A percentile compares a stretch with the other conserved stretches of the same genome.
Evolutionary conservation across 2,888 invertebrate species (phyloP).

Genomic region (Diarsia mendica): DNA sequence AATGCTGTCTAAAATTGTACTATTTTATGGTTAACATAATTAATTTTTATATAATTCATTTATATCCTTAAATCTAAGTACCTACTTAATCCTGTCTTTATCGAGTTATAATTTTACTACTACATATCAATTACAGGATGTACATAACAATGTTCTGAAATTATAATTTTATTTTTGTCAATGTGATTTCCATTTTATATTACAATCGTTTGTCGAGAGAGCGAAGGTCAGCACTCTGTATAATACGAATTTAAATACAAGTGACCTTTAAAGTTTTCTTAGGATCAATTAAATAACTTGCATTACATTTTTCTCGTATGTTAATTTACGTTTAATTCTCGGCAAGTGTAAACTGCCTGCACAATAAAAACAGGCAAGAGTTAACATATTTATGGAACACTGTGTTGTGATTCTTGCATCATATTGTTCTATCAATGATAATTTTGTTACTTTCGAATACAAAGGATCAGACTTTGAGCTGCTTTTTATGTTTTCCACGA

Average conservation of each 20-base stretch:
- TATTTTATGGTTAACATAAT: slow-evolving; percentile 15
- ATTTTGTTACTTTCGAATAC: not conserved
- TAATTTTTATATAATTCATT: slow-evolving; percentile 13
- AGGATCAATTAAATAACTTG: not conserved
- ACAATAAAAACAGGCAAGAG: not conserved
- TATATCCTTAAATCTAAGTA: slow-evolving; percentile 2
- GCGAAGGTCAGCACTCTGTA: not conserved
- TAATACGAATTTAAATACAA: not conserved
- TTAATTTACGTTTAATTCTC: not conserved
- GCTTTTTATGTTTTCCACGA: not conserved
- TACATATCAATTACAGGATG: not conserved
- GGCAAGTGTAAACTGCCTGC: not conserved
- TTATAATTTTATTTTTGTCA: not conserved
- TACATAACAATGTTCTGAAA: slow-evolving; percentile 3
- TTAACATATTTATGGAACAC: slow-evolving; percentile 5
- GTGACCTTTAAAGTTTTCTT: not conserved
- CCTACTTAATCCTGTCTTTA: slow-evolving; percentile 19
- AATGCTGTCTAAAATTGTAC: slow-evolving; percentile 38
- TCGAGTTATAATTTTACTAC: slow-evolving; percentile 10
- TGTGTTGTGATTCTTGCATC: not conserved
- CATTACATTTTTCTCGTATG: not conserved
- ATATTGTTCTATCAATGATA: not conserved
- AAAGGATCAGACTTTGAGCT: slow-evolving; percentile 29
- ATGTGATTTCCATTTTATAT: not conserved
- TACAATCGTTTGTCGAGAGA: not conserved